These are phyloP conservation scores for Amphiura filiformis DNA, from an alignment of 35 echinoderm and acorn worm species.

Conservation along the genomic window DNA sequence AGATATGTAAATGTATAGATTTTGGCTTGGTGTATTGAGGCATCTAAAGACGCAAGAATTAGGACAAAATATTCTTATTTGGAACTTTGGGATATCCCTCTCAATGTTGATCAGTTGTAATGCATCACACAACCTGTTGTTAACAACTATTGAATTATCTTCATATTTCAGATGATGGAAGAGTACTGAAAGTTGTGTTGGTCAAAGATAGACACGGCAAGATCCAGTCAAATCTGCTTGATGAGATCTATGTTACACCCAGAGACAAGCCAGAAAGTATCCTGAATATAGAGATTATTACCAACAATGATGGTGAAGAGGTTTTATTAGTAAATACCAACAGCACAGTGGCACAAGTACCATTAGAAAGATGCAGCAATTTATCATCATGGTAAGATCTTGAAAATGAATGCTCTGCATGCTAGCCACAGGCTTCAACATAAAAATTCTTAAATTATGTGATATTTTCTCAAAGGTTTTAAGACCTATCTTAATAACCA, in stretches of 20 bases:
- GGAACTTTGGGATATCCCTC: no score
- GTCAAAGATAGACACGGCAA: slow-evolving; percentile 27
- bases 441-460: no score
- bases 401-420: not conserved
- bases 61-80: no score
- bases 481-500: no score
- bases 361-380: slow-evolving; percentile 71
- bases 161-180: slow-evolving; percentile 77
- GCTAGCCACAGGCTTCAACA: no score
- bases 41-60: no score
- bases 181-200: slow-evolving; percentile 68
- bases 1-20: no score
- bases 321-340: slow-evolving; percentile 71
- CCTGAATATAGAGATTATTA: slow-evolving; percentile 61
- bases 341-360: slow-evolving; percentile 72
- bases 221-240: slow-evolving; percentile 73
- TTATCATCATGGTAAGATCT: slow-evolving; percentile 68
- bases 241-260: slow-evolving; percentile 66
- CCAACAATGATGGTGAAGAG: slow-evolving; percentile 3
- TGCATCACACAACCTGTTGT: no score
- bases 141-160: no score
- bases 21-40: no score
- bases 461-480: no score
- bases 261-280: slow-evolving; percentile 49
- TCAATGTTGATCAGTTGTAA: no score